These are phyloP conservation scores for Illadopsis cleaveri DNA, from an alignment of 2,113 vertebrate species.

Conservation along the genomic window DNA sequence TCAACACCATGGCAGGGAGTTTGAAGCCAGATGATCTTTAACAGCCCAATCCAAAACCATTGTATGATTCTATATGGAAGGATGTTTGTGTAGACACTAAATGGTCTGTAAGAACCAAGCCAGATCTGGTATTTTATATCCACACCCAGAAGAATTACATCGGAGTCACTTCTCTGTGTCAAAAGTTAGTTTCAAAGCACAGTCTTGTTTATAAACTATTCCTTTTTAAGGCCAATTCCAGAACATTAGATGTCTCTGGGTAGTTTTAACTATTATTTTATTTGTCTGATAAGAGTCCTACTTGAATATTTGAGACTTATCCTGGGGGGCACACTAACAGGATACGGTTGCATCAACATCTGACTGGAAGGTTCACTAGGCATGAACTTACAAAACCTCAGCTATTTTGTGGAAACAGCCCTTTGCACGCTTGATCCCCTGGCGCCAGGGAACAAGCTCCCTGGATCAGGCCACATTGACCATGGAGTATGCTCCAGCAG, in stretches of 20 bases:
- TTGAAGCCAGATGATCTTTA: not conserved
- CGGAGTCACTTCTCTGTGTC: not conserved
- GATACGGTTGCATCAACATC: not conserved
- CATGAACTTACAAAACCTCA: not conserved
- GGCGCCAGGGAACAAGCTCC: not conserved
- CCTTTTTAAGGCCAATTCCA: not conserved
- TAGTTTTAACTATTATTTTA: not conserved
- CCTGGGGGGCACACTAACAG: not conserved
- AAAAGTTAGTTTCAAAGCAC: not conserved
- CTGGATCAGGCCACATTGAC: not conserved
- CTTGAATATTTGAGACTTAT: not conserved
- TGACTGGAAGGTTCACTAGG: not conserved
- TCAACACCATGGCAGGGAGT: not conserved
- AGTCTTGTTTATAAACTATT: not conserved
- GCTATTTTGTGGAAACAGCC: not conserved
- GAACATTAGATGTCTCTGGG: not conserved
- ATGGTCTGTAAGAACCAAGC: not conserved
- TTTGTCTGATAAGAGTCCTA: not conserved
- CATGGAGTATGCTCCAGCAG: not conserved
- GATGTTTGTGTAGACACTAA: not conserved
- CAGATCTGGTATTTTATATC: not conserved
- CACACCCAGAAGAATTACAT: not conserved
- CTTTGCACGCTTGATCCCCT: not conserved
- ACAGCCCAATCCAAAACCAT: not conserved
- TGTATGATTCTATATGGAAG: not conserved